A percentile compares a stretch with the other conserved stretches of the same genome.
phyloP scores from a whole-genome alignment of 2,113 vertebrate genomes.

The Morone saxatilis region DNA sequence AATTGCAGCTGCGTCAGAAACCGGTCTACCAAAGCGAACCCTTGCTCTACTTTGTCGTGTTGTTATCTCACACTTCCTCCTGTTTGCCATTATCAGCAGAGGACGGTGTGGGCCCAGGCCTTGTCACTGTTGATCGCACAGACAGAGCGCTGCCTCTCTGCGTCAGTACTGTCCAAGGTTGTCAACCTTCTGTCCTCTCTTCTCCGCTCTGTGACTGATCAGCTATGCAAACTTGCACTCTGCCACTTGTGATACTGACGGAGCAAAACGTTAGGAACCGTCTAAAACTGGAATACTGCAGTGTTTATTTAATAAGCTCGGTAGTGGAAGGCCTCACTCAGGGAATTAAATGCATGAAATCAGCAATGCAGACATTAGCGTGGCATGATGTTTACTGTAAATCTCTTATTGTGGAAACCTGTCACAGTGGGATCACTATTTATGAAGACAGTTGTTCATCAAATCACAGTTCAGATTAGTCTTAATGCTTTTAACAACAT shows the following conservation, averaged over 20 bases:
- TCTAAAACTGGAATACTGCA: neutral
- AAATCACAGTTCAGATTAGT: neutral
- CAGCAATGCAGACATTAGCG: neutral
- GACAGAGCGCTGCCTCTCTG: slow-evolving; percentile 15
- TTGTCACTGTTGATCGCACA: slow-evolving; percentile 41
- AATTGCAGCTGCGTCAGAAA: slow-evolving; percentile 1
- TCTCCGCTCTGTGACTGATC: slow-evolving; percentile 14
- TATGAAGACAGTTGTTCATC: neutral
- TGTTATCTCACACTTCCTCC: slow-evolving; percentile 31
- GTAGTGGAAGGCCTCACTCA: neutral
- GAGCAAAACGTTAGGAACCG: slow-evolving; percentile 17
- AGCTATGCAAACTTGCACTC: slow-evolving; percentile 26
- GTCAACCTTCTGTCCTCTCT: slow-evolving; percentile 39
- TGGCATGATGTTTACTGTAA: neutral
- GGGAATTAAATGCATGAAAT: neutral
- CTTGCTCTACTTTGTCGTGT: neutral
- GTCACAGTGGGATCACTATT: neutral
- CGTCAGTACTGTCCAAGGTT: slow-evolving; percentile 48
- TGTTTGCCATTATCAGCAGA: slow-evolving; percentile 26
- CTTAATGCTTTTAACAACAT: neutral
- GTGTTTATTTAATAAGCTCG: neutral
- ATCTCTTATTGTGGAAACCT: neutral
- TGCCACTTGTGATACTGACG: slow-evolving; percentile 20
- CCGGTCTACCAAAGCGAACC: neutral
- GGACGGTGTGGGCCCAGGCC: neutral